A percentile compares a stretch with the other conserved stretches of the same genome.
Conservation (phyloP, 2,113 vertebrate species). For the Monarcha castaneiventris region DNA sequence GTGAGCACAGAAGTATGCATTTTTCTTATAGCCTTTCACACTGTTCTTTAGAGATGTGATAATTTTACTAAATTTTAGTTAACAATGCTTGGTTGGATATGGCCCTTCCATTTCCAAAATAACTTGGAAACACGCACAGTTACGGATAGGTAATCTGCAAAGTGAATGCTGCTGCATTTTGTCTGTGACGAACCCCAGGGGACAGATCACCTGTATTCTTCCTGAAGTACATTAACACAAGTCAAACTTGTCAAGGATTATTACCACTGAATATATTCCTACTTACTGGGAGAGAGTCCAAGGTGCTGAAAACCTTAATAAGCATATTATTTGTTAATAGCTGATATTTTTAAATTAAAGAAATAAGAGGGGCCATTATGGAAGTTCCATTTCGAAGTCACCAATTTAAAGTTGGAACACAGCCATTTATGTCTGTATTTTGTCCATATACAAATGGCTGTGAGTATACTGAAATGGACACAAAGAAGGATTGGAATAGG, state of each 20-base stretch:
- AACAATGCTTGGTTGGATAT: neutral
- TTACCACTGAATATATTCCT: neutral
- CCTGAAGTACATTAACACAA: neutral
- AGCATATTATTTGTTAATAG: slow-evolving; percentile 11
- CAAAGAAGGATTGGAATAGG: neutral
- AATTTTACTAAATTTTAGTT: slow-evolving; percentile 41
- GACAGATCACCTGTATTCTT: neutral
- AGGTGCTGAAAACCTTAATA: neutral
- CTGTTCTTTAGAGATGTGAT: neutral
- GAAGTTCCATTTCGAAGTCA: neutral
- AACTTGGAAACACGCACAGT: neutral
- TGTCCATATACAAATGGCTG: neutral
- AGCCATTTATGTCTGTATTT: neutral
- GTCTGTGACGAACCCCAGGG: neutral
- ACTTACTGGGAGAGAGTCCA: neutral
- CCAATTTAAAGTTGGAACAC: neutral
- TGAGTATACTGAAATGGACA: neutral
- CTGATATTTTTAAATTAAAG: neutral
- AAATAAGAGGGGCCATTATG: neutral
- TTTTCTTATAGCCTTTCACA: slow-evolving; percentile 1
- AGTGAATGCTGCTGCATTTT: neutral
- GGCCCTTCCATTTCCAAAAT: neutral
- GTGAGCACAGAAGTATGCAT: neutral
- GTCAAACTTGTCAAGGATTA: neutral
- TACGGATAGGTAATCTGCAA: neutral